A percentile compares a stretch with the other conserved stretches of the same genome.
phyloP scores from a whole-genome alignment of 1,140 invertebrate species.

The Drosophila navojoa region DNA sequence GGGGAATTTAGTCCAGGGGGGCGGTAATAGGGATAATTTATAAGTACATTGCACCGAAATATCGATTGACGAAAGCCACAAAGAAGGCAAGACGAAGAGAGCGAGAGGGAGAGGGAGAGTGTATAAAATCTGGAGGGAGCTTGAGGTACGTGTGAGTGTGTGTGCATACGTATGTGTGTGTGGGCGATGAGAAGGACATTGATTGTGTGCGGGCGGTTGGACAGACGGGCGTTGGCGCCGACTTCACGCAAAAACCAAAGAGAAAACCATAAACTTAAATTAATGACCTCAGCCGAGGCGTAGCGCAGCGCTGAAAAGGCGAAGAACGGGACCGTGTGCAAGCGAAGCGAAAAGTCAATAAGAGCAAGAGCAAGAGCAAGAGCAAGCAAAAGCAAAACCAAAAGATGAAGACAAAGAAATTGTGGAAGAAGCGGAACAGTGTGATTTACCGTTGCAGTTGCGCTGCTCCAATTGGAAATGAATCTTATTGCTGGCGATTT shows the following conservation, averaged over 20 bases:
- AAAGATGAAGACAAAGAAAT: conserved; percentile 21
- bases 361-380: conserved; percentile 21
- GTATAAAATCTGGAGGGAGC: too few relatives aligned
- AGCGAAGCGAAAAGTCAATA: conserved; percentile 33
- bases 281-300: conserved; percentile 69
- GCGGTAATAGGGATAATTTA: conserved; percentile 49
- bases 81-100: conserved; percentile 46
- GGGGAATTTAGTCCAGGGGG: not conserved
- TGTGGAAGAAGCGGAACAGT: conserved; percentile 18
- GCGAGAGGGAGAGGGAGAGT: not conserved
- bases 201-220: conserved; percentile 52
- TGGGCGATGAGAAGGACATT: conserved; percentile 67
- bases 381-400: not conserved
- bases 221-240: conserved; percentile 58
- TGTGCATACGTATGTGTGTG: conserved; percentile 18
- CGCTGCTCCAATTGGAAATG: conserved; percentile 60
- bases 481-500: conserved; percentile 76
- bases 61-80: conserved; percentile 72
- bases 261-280: conserved; percentile 83
- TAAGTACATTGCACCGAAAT: conserved; percentile 80
- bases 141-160: not conserved
- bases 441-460: conserved; percentile 67
- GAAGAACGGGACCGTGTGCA: conserved; percentile 4
- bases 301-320: conserved; percentile 12
- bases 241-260: conserved; percentile 76